Evolutionary conservation across 2,113 vertebrate species (phyloP), one percentile per base, ranked within the genome.

Genomic region (Mustela nigripes): DNA sequence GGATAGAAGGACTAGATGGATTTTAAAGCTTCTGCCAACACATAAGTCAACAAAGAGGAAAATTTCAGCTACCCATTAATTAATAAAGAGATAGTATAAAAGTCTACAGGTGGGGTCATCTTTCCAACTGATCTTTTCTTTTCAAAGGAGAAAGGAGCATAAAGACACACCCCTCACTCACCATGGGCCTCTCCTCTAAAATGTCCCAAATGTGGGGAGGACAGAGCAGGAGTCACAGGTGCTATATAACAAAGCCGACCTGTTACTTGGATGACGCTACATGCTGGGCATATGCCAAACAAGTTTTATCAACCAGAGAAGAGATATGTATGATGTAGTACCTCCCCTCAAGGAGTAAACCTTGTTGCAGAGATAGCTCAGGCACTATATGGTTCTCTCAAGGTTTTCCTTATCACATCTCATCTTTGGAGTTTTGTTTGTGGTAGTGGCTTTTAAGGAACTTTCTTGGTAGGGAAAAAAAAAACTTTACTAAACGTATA

Each of bases 71-170:
- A 83, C 63, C 65, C 89, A 71, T 80, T 89, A 92, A 94, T 89
- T 95, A 96, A 81, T 83, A 92, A 85, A 95, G 83, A 60, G 71
- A 65, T 7, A 85, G 71, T 53, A 93, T 60, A 60, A 39, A 94
- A 95, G 83, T 84, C 36, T 87, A 7, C 60, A 76, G 96, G 87
- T 80, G 48, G 62, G 67, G 91, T 65, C 85, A 89, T 31, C 73
- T 80, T 96, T 69, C 67, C 67, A 69, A 82, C 22, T 93, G 93
- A 88, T 93, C 73, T 82, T 90, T 71, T 96, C 79, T 79, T 84
- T 95, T 97, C 96, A 93, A 86, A 97, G 84, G 67, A 86, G 93
- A 95, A 97, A 97, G 42, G 33, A 36, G 33, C n/a, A 19, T 11
- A 42, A 84, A 80, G 87, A 94, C 84, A 95, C 53, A 82, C 60